A percentile compares a stretch with the other conserved stretches of the same genome.
Evolutionary conservation across 2,797 vertebrate genomes (phyloP).

Genomic region (Danio tinwini): DNA sequence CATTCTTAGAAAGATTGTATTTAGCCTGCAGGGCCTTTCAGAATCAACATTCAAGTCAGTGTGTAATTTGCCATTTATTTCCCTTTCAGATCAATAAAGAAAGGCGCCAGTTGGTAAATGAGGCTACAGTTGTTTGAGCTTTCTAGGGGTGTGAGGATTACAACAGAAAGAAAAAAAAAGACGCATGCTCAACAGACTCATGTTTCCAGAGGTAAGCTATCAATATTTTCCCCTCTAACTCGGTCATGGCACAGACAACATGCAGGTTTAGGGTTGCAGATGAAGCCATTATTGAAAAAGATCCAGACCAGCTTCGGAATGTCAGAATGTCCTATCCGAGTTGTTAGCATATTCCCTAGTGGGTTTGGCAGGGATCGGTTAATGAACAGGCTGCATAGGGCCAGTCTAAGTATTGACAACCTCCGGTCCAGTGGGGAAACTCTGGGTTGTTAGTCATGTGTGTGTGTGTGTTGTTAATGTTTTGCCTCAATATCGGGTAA

Average conservation of each 20-base stretch:
- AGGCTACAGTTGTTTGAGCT: conserved; percentile 19
- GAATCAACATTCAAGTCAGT: neutral
- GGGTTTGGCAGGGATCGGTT: conserved; percentile 72
- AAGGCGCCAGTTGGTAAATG: conserved; percentile 36
- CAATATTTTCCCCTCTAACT: conserved; percentile 30
- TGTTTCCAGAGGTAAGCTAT: conserved; percentile 18
- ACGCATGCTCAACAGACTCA: neutral
- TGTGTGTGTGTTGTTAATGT: conserved; percentile 34
- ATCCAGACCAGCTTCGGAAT: conserved; percentile 28
- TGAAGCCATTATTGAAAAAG: conserved; percentile 37
- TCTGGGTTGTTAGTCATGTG: conserved; percentile 48
- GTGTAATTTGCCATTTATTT: conserved; percentile 25
- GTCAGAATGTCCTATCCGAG: conserved; percentile 38
- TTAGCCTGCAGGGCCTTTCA: neutral
- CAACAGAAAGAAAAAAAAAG: neutral
- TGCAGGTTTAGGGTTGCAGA: conserved; percentile 31
- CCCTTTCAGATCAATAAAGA: conserved; percentile 5
- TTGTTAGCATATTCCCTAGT: conserved; percentile 42
- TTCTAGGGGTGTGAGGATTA: conserved; percentile 2
- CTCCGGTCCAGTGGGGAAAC: conserved; percentile 27
- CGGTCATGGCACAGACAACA: neutral
- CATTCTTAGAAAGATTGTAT: neutral
- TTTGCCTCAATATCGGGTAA: conserved; percentile 48
- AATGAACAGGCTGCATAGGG: conserved; percentile 69
- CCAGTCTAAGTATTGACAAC: conserved; percentile 43